Conservation (phyloP, 2,797 vertebrate species). For the Acomys russatus region DNA sequence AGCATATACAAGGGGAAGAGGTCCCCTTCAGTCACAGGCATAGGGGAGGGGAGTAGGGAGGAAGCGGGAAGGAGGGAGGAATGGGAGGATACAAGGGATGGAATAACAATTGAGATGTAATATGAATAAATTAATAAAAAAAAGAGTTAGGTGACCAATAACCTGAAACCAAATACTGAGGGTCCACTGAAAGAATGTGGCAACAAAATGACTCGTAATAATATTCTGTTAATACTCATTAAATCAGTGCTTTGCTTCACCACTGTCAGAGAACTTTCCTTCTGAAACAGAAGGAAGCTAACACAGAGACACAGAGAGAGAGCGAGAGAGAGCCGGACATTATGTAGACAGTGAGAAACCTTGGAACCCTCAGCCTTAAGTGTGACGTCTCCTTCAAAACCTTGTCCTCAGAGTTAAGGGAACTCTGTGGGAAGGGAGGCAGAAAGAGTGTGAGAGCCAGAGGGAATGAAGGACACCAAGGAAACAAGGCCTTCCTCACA, state of each 20-base stretch:
- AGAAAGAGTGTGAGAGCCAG: background rate
- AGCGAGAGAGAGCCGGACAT: background rate
- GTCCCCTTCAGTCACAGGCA: no score
- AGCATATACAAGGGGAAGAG: no score
- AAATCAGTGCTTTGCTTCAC: background rate
- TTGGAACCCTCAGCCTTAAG: background rate
- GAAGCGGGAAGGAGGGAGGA: no score
- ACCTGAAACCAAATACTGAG: background rate
- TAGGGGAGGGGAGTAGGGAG: no score
- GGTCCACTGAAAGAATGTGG: background rate
- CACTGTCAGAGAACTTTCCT: background rate
- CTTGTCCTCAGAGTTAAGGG: background rate
- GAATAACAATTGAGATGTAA: no score
- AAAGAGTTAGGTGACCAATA: background rate
- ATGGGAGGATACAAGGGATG: no score
- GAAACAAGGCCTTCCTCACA: background rate
- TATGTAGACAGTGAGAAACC: background rate
- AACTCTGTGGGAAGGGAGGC: background rate
- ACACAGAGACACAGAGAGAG: background rate
- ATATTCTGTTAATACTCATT: background rate
- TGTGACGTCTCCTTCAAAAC: background rate
- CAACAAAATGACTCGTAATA: background rate
- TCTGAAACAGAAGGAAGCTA: no score
- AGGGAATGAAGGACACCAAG: background rate
- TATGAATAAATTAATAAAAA: no score